Base-by-base conservation (phyloP, 2,888 invertebrate species). In the Carcina quercana region DNA sequence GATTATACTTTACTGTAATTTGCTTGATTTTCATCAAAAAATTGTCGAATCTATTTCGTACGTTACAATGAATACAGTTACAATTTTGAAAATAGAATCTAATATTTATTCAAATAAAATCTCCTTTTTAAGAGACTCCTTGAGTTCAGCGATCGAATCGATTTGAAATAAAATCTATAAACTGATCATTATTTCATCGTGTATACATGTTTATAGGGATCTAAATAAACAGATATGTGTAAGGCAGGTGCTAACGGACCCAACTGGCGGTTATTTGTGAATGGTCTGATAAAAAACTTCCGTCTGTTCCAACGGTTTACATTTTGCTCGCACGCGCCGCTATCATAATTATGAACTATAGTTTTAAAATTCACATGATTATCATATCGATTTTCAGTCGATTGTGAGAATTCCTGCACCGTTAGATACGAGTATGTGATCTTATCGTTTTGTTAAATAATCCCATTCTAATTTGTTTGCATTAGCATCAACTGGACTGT, bases 221-320 rank as follows among this genome's bases (percentile, higher is more conserved):
- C 24, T 17, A 21, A 17, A 8, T 15, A 12, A 17, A 25, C 17
- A 12, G 14, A 8, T 30, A 17, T 15, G 10, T 30, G 42, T 35
- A 37, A 49, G 54, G 67, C 80, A 80, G 80, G 75, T 79, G 79
- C 40, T 75, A 82, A 82, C 82, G 80, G 82, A 68, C 55, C 44
- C 43, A 32, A 37, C 42, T 63, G 80, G 65, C 82, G 73, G 82
- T 80, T 80, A 75, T 62, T 68, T 55, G 63, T 75, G 66, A 76
- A 75, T 73, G 63, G 49, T 53, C 38, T 44, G 53, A 60, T 67
- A 78, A 80, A 80, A 79, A 66, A 25, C 15, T 32, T 35, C 28
- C 30, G 14, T 19, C n/a, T n/a, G 25, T 32, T 31, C n/a, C 37
- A 30, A 34, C 32, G 32, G 28, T 27, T 32, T 11, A 19, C 26